A percentile compares a stretch with the other conserved stretches of the same genome.
phyloP scores from a whole-genome alignment of 2,113 vertebrate species.

The Coryphaenoides rupestris region DNA sequence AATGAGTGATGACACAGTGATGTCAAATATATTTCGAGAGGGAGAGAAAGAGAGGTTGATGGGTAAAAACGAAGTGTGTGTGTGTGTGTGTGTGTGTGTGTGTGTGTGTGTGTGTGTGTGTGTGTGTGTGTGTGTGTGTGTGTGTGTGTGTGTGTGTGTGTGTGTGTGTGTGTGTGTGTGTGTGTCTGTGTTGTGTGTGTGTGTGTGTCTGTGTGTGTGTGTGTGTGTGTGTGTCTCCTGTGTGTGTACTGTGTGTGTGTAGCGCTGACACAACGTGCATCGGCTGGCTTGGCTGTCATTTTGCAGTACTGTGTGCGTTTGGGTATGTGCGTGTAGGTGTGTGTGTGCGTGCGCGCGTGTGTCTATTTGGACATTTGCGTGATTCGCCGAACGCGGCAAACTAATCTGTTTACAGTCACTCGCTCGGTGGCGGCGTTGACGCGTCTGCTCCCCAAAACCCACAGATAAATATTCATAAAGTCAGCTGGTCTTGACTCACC shows the following conservation, averaged over 20 bases:
- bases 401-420: constrained; percentile 49
- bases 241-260: background rate
- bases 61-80: too few species aligned
- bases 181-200: background rate
- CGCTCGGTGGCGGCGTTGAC: too few species aligned
- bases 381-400: constrained; percentile 29
- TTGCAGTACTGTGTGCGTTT: background rate
- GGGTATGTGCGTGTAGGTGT: constrained; percentile 5
- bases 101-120: too few species aligned
- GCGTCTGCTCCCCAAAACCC: constrained; percentile 32
- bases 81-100: too few species aligned
- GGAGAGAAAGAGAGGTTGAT: background rate
- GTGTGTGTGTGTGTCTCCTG: constrained; percentile 2
- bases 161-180: constrained; percentile 24
- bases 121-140: too few species aligned
- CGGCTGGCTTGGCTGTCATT: too few species aligned
- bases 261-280: too few species aligned
- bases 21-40: too few species aligned
- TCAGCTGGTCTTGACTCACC: constrained; percentile 1
- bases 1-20: too few species aligned
- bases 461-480: constrained; percentile 41
- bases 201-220: background rate
- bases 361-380: constrained; percentile 24
- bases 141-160: constrained; percentile 8
- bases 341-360: constrained; percentile 6